Evolutionary conservation across 1,140 invertebrate genomes (phyloP).

Genomic region (Tetragnatha versicolor): DNA sequence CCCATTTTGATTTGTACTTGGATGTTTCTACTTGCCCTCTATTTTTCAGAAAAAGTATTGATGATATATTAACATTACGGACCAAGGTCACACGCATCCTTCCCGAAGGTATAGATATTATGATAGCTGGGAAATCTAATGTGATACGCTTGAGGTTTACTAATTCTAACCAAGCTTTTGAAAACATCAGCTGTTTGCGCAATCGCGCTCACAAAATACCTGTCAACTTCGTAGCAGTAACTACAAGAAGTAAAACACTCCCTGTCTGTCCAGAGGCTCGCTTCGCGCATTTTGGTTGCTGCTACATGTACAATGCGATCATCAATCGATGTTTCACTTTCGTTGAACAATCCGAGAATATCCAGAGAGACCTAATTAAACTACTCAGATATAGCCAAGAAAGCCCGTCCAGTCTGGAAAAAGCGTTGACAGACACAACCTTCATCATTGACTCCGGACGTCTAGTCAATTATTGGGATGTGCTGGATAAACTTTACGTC

Average conservation of each 20-base stretch:
- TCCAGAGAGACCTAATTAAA: background rate
- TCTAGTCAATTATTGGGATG: slow-evolving; percentile 7
- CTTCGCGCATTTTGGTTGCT: slow-evolving; percentile 12
- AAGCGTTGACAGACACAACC: background rate
- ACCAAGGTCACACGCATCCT: background rate
- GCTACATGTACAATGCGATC: slow-evolving; percentile 16
- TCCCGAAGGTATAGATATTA: background rate
- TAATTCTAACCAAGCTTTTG: background rate
- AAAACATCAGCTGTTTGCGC: slow-evolving; percentile 7
- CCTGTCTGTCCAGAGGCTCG: background rate
- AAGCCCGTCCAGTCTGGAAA: background rate
- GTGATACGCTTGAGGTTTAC: background rate
- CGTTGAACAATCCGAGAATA: background rate
- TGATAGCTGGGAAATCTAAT: slow-evolving; percentile 4
- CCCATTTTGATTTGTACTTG: slow-evolving; percentile 4
- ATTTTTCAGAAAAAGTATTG: background rate
- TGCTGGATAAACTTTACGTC: background rate
- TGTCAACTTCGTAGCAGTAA: background rate
- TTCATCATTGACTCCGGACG: slow-evolving; percentile 21
- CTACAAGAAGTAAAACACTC: background rate
- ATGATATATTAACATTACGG: no score
- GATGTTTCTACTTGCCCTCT: slow-evolving; percentile 9
- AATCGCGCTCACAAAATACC: slow-evolving; percentile 11
- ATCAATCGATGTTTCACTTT: background rate
- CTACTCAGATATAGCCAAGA: background rate